A percentile compares a stretch with the other conserved stretches of the same genome.
phyloP scores from a whole-genome alignment of 2,113 vertebrate genomes.

The Gallinago undulata region DNA sequence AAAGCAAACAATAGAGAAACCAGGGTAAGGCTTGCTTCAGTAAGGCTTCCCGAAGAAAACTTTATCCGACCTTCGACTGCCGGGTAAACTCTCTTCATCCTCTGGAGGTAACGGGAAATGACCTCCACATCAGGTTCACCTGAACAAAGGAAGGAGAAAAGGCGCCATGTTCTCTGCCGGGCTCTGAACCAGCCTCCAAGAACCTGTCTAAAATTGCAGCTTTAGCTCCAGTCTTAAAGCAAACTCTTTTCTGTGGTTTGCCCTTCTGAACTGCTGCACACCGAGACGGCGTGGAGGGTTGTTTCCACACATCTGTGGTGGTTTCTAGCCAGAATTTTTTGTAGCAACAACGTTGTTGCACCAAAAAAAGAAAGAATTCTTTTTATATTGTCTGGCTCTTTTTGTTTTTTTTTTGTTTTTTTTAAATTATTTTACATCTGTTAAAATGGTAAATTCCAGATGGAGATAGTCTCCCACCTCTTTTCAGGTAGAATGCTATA shows the following conservation, averaged over 20 bases:
- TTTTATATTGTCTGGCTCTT: neutral
- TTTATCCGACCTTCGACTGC: constrained; percentile 86
- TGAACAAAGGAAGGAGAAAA: constrained; percentile 8
- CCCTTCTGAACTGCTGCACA: neutral
- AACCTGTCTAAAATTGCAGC: neutral
- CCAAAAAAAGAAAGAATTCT: too few species aligned
- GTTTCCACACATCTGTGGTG: neutral
- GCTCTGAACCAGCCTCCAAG: neutral
- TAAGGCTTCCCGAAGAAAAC: constrained; percentile 66
- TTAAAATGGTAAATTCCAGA: neutral
- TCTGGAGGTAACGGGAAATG: constrained; percentile 80
- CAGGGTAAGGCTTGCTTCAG: constrained; percentile 39
- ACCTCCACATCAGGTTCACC: constrained; percentile 85
- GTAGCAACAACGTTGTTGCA: neutral
- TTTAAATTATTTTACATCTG: neutral
- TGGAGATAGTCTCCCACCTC: neutral
- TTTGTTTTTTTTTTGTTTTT: neutral
- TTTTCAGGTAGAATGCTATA: neutral
- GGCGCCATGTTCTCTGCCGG: neutral
- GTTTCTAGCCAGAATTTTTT: neutral
- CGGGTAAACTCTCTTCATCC: constrained; percentile 81
- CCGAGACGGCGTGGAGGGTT: neutral
- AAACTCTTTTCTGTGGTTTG: neutral
- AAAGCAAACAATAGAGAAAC: constrained; percentile 12
- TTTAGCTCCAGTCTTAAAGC: neutral